These are phyloP conservation scores for Mesorhabditis spiculigera DNA, from an alignment of 2,888 invertebrate species.

Conservation along the genomic window DNA sequence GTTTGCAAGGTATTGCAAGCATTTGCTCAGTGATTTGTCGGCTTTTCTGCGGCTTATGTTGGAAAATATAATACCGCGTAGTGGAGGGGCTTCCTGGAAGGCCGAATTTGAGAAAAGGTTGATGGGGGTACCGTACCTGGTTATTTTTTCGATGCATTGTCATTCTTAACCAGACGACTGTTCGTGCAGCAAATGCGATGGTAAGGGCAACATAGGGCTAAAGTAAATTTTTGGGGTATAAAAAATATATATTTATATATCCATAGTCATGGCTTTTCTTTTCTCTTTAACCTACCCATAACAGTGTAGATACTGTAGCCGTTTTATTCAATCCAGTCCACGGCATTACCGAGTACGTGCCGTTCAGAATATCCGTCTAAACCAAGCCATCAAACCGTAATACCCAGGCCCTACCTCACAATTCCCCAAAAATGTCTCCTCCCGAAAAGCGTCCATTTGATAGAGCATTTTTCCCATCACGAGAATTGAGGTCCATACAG, in stretches of 20 bases:
- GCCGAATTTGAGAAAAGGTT: not conserved
- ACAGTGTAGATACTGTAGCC: not conserved
- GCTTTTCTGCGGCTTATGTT: slow-evolving; percentile 65
- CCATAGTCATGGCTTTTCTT: not conserved
- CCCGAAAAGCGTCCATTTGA: slow-evolving; percentile 82
- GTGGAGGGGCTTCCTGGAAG: slow-evolving; percentile 24
- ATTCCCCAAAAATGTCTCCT: slow-evolving; percentile 67
- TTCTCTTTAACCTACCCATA: slow-evolving; percentile 49
- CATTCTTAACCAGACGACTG: not conserved
- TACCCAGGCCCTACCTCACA: not conserved
- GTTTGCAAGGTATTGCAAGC: slow-evolving; percentile 82
- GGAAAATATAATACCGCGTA: slow-evolving; percentile 68
- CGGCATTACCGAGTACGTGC: slow-evolving; percentile 69
- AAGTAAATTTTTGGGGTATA: slow-evolving; percentile 9
- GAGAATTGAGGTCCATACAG: slow-evolving; percentile 68
- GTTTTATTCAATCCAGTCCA: slow-evolving; percentile 81
- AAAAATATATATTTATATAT: too few relatives aligned
- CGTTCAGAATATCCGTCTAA: slow-evolving; percentile 39
- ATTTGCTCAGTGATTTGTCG: slow-evolving; percentile 74
- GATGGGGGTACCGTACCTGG: not conserved
- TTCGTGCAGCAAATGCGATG: not conserved
- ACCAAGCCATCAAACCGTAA: not conserved
- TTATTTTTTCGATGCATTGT: not conserved
- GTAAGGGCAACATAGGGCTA: not conserved
- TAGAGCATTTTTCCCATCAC: slow-evolving; percentile 89